phyloP scores from a whole-genome alignment of 2,888 invertebrate genomes.

The Dysmachus trigonus region DNA sequence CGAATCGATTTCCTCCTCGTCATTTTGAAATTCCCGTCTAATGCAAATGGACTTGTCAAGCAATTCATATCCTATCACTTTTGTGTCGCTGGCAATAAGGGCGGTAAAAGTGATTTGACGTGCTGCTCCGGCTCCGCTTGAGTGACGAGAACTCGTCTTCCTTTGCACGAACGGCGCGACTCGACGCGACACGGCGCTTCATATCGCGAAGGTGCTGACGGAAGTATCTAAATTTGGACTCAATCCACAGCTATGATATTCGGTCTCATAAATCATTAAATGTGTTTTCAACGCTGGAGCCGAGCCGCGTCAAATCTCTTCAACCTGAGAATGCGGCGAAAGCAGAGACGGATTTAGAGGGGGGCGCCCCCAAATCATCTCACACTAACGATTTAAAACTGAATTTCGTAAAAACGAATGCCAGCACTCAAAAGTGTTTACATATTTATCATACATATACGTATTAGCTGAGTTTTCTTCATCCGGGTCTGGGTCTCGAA shows the following conservation, averaged over 20 bases:
- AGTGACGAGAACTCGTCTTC: neutral
- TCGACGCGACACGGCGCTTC: too few species aligned
- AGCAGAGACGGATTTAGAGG: too few species aligned
- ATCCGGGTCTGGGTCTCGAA: too few species aligned
- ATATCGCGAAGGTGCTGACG: neutral
- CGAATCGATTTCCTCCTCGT: constrained; percentile 17
- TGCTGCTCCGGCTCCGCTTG: neutral
- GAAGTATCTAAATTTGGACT: constrained; percentile 27
- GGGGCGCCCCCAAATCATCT: too few species aligned
- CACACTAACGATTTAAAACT: too few species aligned
- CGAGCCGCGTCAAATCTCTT: neutral
- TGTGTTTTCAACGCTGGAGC: neutral
- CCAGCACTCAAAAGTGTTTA: too few species aligned
- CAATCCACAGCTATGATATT: neutral
- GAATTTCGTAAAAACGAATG: too few species aligned
- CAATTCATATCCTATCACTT: constrained; percentile 33
- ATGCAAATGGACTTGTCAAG: constrained; percentile 24
- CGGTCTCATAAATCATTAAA: constrained; percentile 19
- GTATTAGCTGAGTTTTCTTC: too few species aligned
- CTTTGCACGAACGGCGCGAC: neutral
- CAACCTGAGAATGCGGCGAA: neutral
- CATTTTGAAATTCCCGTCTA: constrained; percentile 3
- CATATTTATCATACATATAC: too few species aligned
- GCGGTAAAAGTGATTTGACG: constrained; percentile 19
- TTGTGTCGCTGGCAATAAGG: neutral